Percentiles rank a stretch among this genome's conserved stretches.
These are phyloP conservation scores for Lathamus discolor DNA, from an alignment of 2,113 vertebrate species.

Conservation along the genomic window DNA sequence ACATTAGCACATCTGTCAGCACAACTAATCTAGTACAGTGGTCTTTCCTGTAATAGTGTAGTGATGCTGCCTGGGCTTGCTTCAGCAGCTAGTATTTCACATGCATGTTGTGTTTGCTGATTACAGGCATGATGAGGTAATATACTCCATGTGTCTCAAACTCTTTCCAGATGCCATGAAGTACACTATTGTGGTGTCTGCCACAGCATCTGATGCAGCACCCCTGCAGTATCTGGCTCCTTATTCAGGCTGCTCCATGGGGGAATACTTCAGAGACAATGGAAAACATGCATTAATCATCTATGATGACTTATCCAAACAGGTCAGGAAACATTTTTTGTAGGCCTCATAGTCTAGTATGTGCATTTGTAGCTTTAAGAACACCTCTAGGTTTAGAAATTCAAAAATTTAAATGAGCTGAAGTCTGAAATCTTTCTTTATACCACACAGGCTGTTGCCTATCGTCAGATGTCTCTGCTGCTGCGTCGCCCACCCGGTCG, in stretches of 20 bases:
- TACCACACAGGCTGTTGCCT: conserved; percentile 87
- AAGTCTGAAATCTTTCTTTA: not conserved
- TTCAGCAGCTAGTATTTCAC: not conserved
- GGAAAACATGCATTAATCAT: conserved; percentile 97
- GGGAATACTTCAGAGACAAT: conserved; percentile 96
- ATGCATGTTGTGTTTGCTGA: not conserved
- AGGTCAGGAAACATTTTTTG: conserved; percentile 73
- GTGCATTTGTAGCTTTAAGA: not conserved
- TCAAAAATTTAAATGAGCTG: not conserved
- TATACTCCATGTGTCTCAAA: not conserved
- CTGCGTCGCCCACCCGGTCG: conserved; percentile 94
- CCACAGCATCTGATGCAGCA: conserved; percentile 94
- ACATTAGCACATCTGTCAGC: too few relatives aligned
- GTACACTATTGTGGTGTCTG: conserved; percentile 97
- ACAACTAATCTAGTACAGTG: not conserved
- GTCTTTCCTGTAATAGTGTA: not conserved
- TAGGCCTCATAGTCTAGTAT: not conserved
- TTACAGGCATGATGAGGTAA: not conserved
- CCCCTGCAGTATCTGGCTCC: conserved; percentile 97
- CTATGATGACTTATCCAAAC: conserved; percentile 97
- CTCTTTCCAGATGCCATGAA: conserved; percentile 89
- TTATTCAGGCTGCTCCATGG: conserved; percentile 98
- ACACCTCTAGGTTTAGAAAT: not conserved
- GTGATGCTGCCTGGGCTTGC: not conserved
- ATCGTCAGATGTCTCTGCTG: conserved; percentile 97